These are phyloP conservation scores for Zaprionus kolodkinae DNA, from an alignment of 1,140 invertebrate genomes.

Conservation along the genomic window DNA sequence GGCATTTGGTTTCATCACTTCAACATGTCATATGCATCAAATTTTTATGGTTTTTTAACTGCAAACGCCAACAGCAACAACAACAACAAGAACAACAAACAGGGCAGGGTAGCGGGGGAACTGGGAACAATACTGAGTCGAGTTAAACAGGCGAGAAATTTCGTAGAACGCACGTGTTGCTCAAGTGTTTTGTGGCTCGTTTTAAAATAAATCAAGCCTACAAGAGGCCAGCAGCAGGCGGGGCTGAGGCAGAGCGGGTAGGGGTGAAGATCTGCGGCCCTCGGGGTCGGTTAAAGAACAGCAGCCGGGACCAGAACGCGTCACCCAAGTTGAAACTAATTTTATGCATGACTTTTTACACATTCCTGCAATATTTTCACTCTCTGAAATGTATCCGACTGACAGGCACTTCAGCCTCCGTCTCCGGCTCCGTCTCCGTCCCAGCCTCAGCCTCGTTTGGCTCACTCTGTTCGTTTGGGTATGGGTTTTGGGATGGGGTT, in stretches of 20 bases:
- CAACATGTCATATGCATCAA: slow-evolving; percentile 69
- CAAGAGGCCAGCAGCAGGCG: too few species aligned
- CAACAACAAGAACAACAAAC: slow-evolving; percentile 13
- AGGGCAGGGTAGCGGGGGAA: background rate
- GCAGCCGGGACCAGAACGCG: slow-evolving; percentile 36
- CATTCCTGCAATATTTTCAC: slow-evolving; percentile 76
- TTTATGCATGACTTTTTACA: slow-evolving; percentile 82
- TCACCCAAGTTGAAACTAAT: slow-evolving; percentile 81
- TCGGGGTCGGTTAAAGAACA: slow-evolving; percentile 4
- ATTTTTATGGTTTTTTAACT: slow-evolving; percentile 67
- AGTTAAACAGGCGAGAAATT: slow-evolving; percentile 48
- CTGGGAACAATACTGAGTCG: background rate
- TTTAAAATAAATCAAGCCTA: slow-evolving; percentile 68
- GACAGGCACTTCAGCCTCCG: slow-evolving; percentile 70
- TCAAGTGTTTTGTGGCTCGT: slow-evolving; percentile 62
- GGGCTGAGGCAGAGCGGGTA: background rate
- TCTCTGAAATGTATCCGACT: slow-evolving; percentile 59
- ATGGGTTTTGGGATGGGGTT: background rate
- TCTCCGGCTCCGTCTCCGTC: background rate
- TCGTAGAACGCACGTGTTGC: slow-evolving; percentile 78
- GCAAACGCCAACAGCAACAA: slow-evolving; percentile 48
- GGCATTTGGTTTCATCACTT: slow-evolving; percentile 66
- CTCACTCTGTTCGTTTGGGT: slow-evolving; percentile 8
- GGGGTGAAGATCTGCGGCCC: background rate
- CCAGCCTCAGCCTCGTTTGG: slow-evolving; percentile 9